Evolutionary conservation across 1,140 invertebrate species (phyloP).

Genomic region (Bombus picipes): DNA sequence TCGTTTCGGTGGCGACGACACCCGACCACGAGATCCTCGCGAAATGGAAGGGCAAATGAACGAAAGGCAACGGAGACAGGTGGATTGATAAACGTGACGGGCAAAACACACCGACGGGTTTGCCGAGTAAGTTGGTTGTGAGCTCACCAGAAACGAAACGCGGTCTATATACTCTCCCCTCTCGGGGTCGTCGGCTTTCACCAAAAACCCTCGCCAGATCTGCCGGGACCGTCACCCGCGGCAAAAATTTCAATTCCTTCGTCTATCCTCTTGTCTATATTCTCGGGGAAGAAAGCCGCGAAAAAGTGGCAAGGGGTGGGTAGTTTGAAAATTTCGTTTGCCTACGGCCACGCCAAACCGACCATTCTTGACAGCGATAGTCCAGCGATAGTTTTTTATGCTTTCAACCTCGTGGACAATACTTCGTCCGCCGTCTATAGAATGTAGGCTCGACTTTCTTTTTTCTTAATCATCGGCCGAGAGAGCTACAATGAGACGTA

Average conservation of each 20-base stretch:
- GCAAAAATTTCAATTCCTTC: constrained; percentile 55
- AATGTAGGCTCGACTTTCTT: constrained; percentile 63
- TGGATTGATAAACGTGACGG: constrained; percentile 40
- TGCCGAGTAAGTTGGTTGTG: constrained; percentile 78
- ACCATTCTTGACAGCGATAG: background rate
- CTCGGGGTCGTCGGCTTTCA: constrained; percentile 73
- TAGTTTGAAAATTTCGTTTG: background rate
- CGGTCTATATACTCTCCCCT: constrained; percentile 82
- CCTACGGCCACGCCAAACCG: fast-evolving
- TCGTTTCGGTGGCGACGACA: no score
- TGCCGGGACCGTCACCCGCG: constrained; percentile 26
- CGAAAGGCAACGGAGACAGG: constrained; percentile 15
- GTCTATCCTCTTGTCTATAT: background rate
- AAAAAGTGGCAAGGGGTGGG: background rate
- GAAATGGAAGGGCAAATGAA: constrained; percentile 28
- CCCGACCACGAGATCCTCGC: constrained; percentile 12
- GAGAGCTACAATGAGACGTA: constrained; percentile 54
- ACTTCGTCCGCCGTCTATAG: background rate
- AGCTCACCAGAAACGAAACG: constrained; percentile 76
- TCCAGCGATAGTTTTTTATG: background rate
- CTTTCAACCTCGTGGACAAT: background rate
- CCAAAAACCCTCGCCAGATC: constrained; percentile 72
- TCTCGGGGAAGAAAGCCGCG: fast-evolving
- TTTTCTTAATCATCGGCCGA: constrained; percentile 72
- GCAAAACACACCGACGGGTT: constrained; percentile 65